Evolutionary conservation across 2,113 vertebrate genomes (phyloP), one percentile per base, ranked within the genome.

Genomic region (Ochotona curzoniae): DNA sequence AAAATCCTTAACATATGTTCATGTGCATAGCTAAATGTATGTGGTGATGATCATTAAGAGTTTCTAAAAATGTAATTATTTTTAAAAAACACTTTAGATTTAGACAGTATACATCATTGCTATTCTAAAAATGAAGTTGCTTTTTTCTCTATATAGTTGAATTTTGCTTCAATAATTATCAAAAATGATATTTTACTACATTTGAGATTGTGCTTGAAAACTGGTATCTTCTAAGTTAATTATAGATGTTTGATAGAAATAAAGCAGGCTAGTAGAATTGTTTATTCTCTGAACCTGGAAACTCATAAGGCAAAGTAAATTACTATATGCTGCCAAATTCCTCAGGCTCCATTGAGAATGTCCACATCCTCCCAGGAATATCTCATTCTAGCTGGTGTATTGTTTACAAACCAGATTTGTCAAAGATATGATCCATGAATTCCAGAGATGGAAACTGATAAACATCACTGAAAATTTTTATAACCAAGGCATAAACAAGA

Each of bases 121-220:
- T 73, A 14, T 84, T 92, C 76, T 81, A 89, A 93, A 83, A 76
- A 54, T 83, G 38, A 93, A 94, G 7, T 12, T 2, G 57, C 51
- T 75, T 63, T 76, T 73, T 73, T 49, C 44, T 90, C 82, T 14
- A 69, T 89, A 44, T 71, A n/a, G 66, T 94, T 60, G 1, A 75
- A 88, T 83, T 94, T 83, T 60, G 25, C 70, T 83, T 38, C 93
- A 44, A 69, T 32, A 94, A 82, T 75, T 75, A 26, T 87, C 81
- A 95, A 47, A 96, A 87, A 75, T 91, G 4, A 23, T 57, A 70
- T 51, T 51, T 75, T 75, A 75, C 15, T 71, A 23, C 44, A 11
- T 80, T 76, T 2, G 89, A 44, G 6, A 8, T 35, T 15, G 63
- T 32, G 35, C 35, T 90, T 90, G 26, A 88, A 83, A 70, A 28